phyloP scores from a whole-genome alignment of 2,113 vertebrate species.

The Zapornia atra region DNA sequence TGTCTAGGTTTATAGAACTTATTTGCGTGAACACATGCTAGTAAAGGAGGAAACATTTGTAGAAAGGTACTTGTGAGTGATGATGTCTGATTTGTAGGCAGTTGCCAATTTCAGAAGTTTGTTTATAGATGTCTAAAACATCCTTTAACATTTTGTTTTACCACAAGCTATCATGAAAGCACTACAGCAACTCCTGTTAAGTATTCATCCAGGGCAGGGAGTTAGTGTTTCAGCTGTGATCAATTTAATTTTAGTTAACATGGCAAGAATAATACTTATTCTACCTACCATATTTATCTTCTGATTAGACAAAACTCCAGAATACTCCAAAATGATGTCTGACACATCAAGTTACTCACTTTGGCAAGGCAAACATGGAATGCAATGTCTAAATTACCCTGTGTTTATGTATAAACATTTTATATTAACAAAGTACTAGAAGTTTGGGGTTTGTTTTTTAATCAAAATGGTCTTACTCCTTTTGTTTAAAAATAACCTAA shows the following conservation, averaged over 20 bases:
- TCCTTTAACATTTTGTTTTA: neutral
- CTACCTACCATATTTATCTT: neutral
- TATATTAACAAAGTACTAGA: neutral
- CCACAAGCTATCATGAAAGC: neutral
- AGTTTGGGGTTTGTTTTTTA: neutral
- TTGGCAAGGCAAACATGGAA: neutral
- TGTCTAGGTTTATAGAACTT: neutral
- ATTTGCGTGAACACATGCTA: neutral
- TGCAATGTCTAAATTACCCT: neutral
- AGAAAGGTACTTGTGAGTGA: neutral
- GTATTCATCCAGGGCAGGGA: neutral
- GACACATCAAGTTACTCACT: neutral
- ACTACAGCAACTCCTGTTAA: neutral
- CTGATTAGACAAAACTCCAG: neutral
- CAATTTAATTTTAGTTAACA: neutral
- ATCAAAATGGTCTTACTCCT: neutral
- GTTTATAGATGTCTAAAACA: neutral
- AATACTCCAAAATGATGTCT: neutral
- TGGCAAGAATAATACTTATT: neutral
- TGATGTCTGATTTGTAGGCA: neutral
- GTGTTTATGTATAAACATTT: neutral
- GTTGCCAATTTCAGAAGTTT: neutral
- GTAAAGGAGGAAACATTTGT: neutral
- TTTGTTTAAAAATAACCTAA: neutral
- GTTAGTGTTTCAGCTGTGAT: neutral